Evolutionary conservation across 1,140 invertebrate genomes (phyloP).

Genomic region (Euglossa dilemma): DNA sequence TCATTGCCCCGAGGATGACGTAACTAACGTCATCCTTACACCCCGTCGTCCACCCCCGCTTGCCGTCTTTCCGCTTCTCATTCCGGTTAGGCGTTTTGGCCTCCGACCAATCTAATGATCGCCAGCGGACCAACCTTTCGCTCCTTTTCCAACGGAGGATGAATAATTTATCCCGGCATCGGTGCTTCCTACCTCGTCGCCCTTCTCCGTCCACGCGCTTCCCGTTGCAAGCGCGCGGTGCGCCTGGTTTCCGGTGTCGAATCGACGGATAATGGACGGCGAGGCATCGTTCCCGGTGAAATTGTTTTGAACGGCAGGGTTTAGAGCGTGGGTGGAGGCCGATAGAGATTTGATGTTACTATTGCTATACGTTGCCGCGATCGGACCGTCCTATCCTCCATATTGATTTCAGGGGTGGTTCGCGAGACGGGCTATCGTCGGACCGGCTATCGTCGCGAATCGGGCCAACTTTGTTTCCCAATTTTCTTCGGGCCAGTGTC

Average conservation of each 20-base stretch:
- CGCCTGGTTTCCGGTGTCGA: not conserved
- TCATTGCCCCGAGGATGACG: conserved; percentile 55
- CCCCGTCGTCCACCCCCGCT: not conserved
- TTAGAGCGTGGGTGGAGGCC: not conserved
- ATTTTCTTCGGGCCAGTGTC: not conserved
- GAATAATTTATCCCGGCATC: conserved; percentile 42
- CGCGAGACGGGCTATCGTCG: not conserved
- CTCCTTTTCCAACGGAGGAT: conserved; percentile 22
- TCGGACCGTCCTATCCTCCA: not conserved
- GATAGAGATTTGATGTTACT: conserved; percentile 27
- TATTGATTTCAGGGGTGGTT: conserved; percentile 14
- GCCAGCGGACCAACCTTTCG: conserved; percentile 23
- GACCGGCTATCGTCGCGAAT: not conserved
- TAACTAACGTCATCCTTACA: conserved; percentile 63
- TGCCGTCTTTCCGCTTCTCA: not conserved
- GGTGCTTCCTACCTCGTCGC: not conserved
- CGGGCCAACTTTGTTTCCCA: not conserved
- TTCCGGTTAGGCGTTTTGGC: conserved; percentile 29
- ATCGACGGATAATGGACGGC: conserved; percentile 3
- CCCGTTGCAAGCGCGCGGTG: not conserved
- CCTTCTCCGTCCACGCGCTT: too few relatives aligned
- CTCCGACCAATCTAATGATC: conserved; percentile 64
- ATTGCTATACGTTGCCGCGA: not conserved
- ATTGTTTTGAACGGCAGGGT: conserved; percentile 11
- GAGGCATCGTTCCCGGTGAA: not conserved